Evolutionary conservation across 2,888 invertebrate species (phyloP), one percentile per base, ranked within the genome.

Genomic region (Thera britannica): DNA sequence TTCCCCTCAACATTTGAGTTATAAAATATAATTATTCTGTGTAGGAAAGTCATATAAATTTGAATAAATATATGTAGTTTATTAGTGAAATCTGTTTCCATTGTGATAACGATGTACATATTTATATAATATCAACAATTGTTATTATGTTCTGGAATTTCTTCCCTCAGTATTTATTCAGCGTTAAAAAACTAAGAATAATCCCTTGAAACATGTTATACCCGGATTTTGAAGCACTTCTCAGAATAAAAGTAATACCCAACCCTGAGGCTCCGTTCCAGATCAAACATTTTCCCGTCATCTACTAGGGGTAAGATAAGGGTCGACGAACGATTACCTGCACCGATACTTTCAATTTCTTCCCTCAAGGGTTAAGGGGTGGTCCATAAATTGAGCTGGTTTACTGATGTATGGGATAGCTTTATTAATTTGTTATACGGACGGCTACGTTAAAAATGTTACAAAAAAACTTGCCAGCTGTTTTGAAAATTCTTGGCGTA

Each of bases 301-400:
- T 61, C 70, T 70, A 64, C 38, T 38, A 74, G 71, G 74, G 65
- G 70, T 72, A 68, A 66, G 67, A 72, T 65, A 72, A 75, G 73
- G 74, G 70, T 75, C 62, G 66, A 67, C 65, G 54, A 75, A 75
- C 74, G 68, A 78, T 80, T 78, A 72, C 75, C 72, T 78, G 72
- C 73, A 76, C 74, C 75, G 75, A 76, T 78, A 74, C 75, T 76
- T 79, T 77, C 77, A 79, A 79, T 81, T 81, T 77, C 71, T 69
- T 74, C 71, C 72, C 74, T 72, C 67, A 60, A 61, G 66, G 71
- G 55, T 57, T 46, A 35, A 51, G 56, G 64, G 65, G 73, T 76
- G 80, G 76, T 68, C 74, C 77, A 85, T 87, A 84, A 85, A 86
- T 85, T 79, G 71, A 75, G 70, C 67, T 65, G 74, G 74, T 77